Percentiles rank a stretch among this genome's conserved stretches.
Conservation (phyloP, 2,113 vertebrate species). For the Nerophis lumbriciformis region DNA sequence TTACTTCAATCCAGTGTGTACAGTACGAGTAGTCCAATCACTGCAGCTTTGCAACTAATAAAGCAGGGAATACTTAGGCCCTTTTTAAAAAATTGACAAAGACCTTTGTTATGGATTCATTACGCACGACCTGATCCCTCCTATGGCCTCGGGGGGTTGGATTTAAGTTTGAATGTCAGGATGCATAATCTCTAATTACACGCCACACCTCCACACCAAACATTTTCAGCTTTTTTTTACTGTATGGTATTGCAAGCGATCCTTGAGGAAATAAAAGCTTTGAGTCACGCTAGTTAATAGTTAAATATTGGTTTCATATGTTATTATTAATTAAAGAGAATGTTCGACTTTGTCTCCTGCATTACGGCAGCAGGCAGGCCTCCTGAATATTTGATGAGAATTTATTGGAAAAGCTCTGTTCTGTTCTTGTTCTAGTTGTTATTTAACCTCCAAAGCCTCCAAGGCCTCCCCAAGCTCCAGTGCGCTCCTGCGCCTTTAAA, state of each 20-base stretch:
- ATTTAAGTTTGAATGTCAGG: slow-evolving; percentile 1
- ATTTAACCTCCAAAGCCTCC: background rate
- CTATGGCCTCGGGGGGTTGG: background rate
- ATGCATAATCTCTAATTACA: background rate
- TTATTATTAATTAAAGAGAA: slow-evolving; percentile 1
- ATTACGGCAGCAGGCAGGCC: background rate
- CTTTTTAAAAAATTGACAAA: background rate
- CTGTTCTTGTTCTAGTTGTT: background rate
- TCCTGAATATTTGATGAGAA: slow-evolving; percentile 6
- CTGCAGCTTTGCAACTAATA: slow-evolving; percentile 4
- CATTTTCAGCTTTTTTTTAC: background rate
- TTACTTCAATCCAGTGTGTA: background rate
- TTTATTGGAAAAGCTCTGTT: background rate
- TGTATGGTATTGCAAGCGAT: background rate
- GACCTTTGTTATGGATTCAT: background rate
- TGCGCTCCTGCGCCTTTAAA: background rate
- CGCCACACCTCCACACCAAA: background rate
- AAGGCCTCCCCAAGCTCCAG: background rate
- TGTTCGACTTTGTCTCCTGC: background rate
- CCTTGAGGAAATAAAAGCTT: background rate
- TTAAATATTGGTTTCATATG: slow-evolving; percentile 1
- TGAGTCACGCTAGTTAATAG: background rate
- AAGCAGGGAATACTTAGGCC: background rate
- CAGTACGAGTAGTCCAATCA: background rate
- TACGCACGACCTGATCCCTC: background rate